phyloP scores from a whole-genome alignment of 1,140 invertebrate species.

The Drosophila nannoptera region DNA sequence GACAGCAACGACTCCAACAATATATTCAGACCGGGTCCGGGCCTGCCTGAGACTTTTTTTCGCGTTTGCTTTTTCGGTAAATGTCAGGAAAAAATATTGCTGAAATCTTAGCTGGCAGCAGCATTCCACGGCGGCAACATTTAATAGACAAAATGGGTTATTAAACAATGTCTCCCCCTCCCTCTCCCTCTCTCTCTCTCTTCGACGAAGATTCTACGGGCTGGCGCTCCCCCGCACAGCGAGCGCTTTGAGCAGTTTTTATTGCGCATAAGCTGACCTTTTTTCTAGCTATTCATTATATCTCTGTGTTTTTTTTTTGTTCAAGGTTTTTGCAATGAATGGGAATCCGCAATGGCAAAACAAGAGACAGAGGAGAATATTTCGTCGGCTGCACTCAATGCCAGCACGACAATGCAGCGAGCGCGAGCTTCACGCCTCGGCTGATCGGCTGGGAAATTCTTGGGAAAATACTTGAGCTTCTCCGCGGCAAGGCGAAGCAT shows the following conservation, averaged over 20 bases:
- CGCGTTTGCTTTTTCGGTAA: conserved; percentile 29
- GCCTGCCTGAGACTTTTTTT: conserved; percentile 4
- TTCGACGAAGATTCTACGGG: conserved; percentile 2
- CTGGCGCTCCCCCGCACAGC: neutral
- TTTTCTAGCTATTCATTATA: neutral
- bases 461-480: neutral
- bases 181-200: neutral
- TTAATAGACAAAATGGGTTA: conserved; percentile 53
- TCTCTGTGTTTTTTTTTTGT: conserved; percentile 2
- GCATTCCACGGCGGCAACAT: conserved; percentile 48
- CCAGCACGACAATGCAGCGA: conserved; percentile 23
- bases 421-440: conserved; percentile 26
- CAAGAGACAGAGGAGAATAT: conserved; percentile 26
- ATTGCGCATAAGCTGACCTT: conserved; percentile 8
- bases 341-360: conserved; percentile 17
- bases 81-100: conserved; percentile 56
- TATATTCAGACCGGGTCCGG: conserved; percentile 11
- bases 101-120: conserved; percentile 18
- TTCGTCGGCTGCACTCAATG: conserved; percentile 33
- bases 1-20: conserved; percentile 4
- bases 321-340: conserved; percentile 25
- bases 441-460: conserved; percentile 34
- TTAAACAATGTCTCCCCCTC: conserved; percentile 16
- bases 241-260: conserved; percentile 4
- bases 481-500: neutral